Evolutionary conservation across 1,140 invertebrate genomes (phyloP).

Genomic region (Calliphora vicina): DNA sequence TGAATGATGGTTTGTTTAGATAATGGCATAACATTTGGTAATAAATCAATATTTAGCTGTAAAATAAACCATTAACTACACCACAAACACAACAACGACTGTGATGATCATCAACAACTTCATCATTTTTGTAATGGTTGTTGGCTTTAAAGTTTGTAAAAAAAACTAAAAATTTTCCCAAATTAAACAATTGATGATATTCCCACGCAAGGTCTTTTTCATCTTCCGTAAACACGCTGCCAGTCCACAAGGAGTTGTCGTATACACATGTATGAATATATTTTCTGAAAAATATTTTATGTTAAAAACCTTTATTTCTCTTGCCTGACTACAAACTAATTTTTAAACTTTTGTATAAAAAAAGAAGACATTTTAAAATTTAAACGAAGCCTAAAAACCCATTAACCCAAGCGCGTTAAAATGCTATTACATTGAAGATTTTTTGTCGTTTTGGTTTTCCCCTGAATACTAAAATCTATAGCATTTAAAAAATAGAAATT

Average conservation of each 20-base stretch:
- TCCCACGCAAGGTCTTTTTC: constrained; percentile 25
- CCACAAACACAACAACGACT: background rate
- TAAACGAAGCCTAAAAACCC: constrained; percentile 31
- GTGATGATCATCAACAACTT: background rate
- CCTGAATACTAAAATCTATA: constrained; percentile 10
- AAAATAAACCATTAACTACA: constrained; percentile 17
- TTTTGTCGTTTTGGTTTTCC: constrained; percentile 3
- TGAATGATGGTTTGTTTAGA: background rate
- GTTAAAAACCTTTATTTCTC: background rate
- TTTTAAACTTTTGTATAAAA: constrained; percentile 2
- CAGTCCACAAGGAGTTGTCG: background rate
- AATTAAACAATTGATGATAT: constrained; percentile 23
- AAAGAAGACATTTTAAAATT: background rate
- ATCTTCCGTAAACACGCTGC: constrained; percentile 21
- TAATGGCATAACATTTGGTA: background rate
- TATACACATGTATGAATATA: background rate
- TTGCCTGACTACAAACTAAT: background rate
- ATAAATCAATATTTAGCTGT: constrained; percentile 27
- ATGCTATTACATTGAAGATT: constrained; percentile 10
- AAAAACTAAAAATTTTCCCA: background rate
- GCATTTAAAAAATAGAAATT: constrained; percentile 8
- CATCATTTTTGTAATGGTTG: background rate
- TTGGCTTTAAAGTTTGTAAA: background rate
- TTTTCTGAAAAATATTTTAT: background rate
- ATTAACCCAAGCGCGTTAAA: constrained; percentile 28